Evolutionary conservation across 1,140 invertebrate genomes (phyloP), one percentile per base, ranked within the genome.

Genomic region (Heliconius hewitsoni): DNA sequence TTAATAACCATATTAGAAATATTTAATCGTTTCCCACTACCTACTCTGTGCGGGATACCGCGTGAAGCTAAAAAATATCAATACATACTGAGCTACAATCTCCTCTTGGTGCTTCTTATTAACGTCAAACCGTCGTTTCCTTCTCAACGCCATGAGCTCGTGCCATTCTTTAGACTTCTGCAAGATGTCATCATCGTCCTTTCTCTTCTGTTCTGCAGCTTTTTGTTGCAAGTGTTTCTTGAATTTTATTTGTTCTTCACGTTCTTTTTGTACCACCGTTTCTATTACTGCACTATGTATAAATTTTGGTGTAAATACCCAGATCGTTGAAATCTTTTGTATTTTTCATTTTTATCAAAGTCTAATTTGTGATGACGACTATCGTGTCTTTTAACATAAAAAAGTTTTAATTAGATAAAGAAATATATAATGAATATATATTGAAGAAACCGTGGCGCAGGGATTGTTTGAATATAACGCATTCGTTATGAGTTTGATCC

Each of bases 191-290:
- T 92, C 86, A 18, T 93, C 91, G 42, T 94, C 88, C 8, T 83
- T 75, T 6, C 77, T 77, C 83, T 93, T 92, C 80, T 86, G 89
- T 73, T 91, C 87, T 0, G 79, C 87, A 16, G 84, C 83, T 75
- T 84, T 60, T 3, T 81, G 82, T 75, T 87, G 84, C 37, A 88
- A 79, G 74, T 93, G 83, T 16, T 84, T 82, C 1, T 89, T 84
- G 74, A 95, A 95, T 78, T 94, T 91, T 8, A 94, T 72, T 76
- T 95, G 94, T 71, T 90, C 90, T 37, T 87, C 50, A 8, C 93
- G 89, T 77, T 95, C 94, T 46, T 94, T 94, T 71, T 92, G 89
- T 27, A 93, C 84, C 8, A 87, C 90, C 1, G 94, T 90, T 82
- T 94, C 94, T 77, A 94, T 89, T 0, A 95, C 91, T 13, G 94